Evolutionary conservation across 2,113 vertebrate species (phyloP).

Genomic region (Perognathus longimembris): DNA sequence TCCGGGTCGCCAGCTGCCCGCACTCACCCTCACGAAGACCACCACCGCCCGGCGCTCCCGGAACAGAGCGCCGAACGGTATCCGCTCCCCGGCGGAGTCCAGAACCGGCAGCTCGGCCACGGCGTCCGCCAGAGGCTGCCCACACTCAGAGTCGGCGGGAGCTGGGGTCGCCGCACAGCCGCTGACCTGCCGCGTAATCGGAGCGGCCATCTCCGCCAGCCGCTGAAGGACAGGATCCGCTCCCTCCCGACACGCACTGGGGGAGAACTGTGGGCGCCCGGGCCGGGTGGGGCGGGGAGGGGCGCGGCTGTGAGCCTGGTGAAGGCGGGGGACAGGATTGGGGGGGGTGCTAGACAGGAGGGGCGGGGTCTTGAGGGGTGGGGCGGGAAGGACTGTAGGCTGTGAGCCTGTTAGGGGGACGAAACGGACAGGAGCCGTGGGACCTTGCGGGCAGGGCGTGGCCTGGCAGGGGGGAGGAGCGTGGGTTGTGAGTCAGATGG

Average conservation of each 20-base stretch:
- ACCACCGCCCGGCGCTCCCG: constrained; percentile 89
- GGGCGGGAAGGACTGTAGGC: neutral
- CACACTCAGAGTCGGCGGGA: neutral
- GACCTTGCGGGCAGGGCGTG: too few relatives aligned
- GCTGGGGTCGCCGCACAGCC: constrained; percentile 29
- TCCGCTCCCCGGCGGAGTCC: constrained; percentile 85
- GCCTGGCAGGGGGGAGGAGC: rapidly evolving
- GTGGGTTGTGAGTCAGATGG: too few relatives aligned
- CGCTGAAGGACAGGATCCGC: rapidly evolving
- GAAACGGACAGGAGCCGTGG: too few relatives aligned
- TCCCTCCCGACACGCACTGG: neutral
- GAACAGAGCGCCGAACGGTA: constrained; percentile 89
- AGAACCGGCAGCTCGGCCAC: constrained; percentile 85
- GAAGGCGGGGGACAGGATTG: too few relatives aligned
- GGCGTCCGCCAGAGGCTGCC: constrained; percentile 78
- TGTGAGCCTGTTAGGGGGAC: neutral
- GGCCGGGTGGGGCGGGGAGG: neutral
- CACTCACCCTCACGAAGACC: constrained; percentile 94
- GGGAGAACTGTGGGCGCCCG: too few relatives aligned
- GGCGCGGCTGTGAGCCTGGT: too few relatives aligned
- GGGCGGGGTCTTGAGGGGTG: too few relatives aligned
- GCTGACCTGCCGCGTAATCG: constrained; percentile 51
- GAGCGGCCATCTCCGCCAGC: neutral
- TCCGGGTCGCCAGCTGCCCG: neutral
- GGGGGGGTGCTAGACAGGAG: too few relatives aligned